A percentile compares a stretch with the other conserved stretches of the same genome.
These are phyloP conservation scores for Pluvianellus socialis DNA, from an alignment of 2,113 vertebrate genomes.

Conservation along the genomic window DNA sequence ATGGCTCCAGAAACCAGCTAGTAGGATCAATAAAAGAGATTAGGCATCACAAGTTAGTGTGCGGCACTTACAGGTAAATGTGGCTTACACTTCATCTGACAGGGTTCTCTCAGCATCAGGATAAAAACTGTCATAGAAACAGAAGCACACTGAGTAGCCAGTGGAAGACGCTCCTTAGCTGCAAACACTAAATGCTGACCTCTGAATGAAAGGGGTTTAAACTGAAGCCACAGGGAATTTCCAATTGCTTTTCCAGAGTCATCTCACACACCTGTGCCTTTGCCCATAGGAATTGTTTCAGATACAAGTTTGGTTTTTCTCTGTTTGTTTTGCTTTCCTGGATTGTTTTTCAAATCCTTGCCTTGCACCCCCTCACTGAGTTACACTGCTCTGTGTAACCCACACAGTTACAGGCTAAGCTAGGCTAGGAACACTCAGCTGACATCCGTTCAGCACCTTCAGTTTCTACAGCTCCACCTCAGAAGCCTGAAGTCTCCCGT, in stretches of 20 bases:
- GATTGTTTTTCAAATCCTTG: neutral
- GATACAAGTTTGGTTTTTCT: neutral
- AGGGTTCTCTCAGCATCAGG: slow-evolving; percentile 56
- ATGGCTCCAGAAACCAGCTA: slow-evolving; percentile 78
- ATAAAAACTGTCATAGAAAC: slow-evolving; percentile 73
- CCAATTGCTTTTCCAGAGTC: slow-evolving; percentile 53
- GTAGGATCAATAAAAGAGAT: slow-evolving; percentile 83
- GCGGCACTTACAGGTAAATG: slow-evolving; percentile 75
- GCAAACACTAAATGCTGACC: slow-evolving; percentile 65
- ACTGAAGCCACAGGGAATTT: slow-evolving; percentile 35
- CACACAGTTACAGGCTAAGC: neutral
- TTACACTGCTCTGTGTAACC: neutral
- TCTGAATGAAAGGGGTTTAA: slow-evolving; percentile 61
- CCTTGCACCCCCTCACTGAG: neutral
- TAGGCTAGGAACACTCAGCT: neutral
- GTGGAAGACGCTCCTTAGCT: slow-evolving; percentile 23
- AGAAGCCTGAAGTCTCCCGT: neutral
- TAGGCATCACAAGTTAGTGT: slow-evolving; percentile 71
- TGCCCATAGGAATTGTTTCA: slow-evolving; percentile 28
- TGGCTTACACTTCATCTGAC: slow-evolving; percentile 72
- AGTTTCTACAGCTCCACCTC: neutral
- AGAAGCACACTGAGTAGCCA: slow-evolving; percentile 27
- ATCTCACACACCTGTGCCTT: slow-evolving; percentile 24
- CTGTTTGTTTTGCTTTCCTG: slow-evolving; percentile 5
- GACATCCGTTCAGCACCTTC: neutral